These are phyloP conservation scores for Chelonus formosanus DNA, from an alignment of 2,888 invertebrate species.

Conservation along the genomic window DNA sequence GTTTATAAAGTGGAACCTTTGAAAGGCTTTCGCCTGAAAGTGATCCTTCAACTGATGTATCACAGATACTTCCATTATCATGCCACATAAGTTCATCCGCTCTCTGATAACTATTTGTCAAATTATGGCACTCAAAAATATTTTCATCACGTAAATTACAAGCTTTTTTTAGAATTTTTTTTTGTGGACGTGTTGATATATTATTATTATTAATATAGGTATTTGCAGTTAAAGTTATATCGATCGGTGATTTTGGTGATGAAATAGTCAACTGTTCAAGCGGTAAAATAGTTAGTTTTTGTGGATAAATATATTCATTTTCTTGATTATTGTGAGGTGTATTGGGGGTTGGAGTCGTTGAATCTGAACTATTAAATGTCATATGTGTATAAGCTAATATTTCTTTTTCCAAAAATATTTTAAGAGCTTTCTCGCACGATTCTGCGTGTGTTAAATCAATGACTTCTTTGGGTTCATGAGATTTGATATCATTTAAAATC, in stretches of 20 bases:
- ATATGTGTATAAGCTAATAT: slow-evolving; percentile 41
- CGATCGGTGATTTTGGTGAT: slow-evolving; percentile 1
- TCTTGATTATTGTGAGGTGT: slow-evolving; percentile 41
- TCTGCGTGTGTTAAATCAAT: slow-evolving; percentile 46
- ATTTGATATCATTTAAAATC: slow-evolving; percentile 6
- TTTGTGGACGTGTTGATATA: too few species aligned
- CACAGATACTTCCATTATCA: slow-evolving; percentile 28
- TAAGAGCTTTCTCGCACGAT: slow-evolving; percentile 44
- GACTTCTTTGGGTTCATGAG: slow-evolving; percentile 32
- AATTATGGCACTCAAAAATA: too few species aligned
- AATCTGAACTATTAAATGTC: slow-evolving; percentile 37
- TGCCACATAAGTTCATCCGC: background rate
- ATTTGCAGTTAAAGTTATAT: too few species aligned
- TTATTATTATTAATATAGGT: too few species aligned
- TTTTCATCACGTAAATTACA: too few species aligned
- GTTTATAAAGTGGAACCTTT: slow-evolving; percentile 28
- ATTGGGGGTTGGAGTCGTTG: slow-evolving; percentile 36
- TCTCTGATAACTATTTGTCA: background rate
- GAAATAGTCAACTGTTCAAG: slow-evolving; percentile 34
- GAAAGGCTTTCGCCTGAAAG: slow-evolving; percentile 40
- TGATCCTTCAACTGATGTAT: slow-evolving; percentile 38
- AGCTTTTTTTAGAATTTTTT: too few species aligned
- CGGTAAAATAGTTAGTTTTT: slow-evolving; percentile 33
- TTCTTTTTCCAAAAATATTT: slow-evolving; percentile 48
- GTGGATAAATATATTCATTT: slow-evolving; percentile 40